Evolutionary conservation across 2,797 vertebrate genomes (phyloP).

Genomic region (Brachymystax lenok): DNA sequence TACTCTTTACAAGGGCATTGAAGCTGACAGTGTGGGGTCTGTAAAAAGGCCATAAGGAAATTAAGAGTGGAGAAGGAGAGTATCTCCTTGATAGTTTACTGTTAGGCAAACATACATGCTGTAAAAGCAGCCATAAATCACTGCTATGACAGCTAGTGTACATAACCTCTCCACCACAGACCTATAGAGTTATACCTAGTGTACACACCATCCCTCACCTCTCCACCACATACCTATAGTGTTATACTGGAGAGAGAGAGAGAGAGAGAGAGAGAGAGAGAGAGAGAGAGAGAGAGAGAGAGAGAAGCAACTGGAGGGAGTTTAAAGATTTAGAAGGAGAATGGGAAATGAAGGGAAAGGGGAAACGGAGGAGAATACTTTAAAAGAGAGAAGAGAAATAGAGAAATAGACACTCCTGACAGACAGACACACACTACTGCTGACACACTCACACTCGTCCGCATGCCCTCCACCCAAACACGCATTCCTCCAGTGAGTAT

Average conservation of each 20-base stretch:
- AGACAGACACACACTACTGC: no score
- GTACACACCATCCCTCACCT: no score
- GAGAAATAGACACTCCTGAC: no score
- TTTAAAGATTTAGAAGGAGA: no score
- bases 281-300: no score
- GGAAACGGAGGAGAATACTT: no score
- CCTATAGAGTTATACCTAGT: no score
- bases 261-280: no score
- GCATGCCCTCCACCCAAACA: not conserved
- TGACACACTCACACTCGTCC: no score
- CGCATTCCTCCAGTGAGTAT: not conserved
- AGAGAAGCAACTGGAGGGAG: no score
- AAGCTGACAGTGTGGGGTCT: conserved; percentile 41
- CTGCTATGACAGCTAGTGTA: not conserved
- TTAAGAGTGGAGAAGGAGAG: conserved; percentile 31
- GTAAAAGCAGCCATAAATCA: conserved; percentile 61
- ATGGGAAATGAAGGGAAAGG: no score
- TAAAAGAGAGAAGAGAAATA: no score
- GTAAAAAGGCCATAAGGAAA: conserved; percentile 54
- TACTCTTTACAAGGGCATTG: conserved; percentile 40
- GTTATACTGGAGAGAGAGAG: conserved; percentile 11
- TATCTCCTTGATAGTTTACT: conserved; percentile 55
- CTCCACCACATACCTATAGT: not conserved
- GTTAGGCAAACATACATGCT: conserved; percentile 55
- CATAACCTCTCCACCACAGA: conserved; percentile 17